Base-by-base conservation (phyloP, 2,888 invertebrate species). In the Dolichopus griseipennis region DNA sequence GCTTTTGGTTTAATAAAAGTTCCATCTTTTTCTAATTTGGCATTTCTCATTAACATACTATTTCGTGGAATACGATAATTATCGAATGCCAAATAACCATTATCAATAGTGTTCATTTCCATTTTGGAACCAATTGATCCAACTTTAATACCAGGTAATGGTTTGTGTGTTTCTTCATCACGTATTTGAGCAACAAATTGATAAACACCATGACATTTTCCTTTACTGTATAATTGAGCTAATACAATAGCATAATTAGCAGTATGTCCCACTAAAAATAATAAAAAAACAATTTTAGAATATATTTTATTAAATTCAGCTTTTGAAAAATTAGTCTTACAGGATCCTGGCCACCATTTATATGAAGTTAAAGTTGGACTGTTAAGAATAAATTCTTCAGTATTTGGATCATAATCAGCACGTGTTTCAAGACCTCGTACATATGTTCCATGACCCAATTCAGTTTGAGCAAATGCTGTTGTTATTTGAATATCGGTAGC, bases 271-370 rank as follows among this genome's bases (percentile, higher is more conserved):
- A 97, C 95, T 95, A 66, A 7, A 72, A 72, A 22, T 64, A 64
- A 20, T 37, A 37, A 37, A 37, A 37, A n/a, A 5, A 27, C 3
- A 27, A 27, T 27, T 27, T n/a, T n/a, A n/a, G n/a, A n/a, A n/a
- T n/a, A n/a, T n/a, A n/a, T n/a, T n/a, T n/a, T 20, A 27, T 66
- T 37, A 64, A 41, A 63, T 63, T 10, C 41, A 5, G 8, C 33
- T 15, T 37, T 65, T 27, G 3, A 27, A 12, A 37, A 37, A 37
- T 10, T 37, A 37, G 1, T 37, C 37, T 86, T 83, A 95, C 95
- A 84, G 78, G 92, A 92, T 22, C 96, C 97, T 21, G 96, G 95
- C 97, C 96, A 97, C 94, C 95, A 97, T 82, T 97, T 97, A 78
- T 91, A 92, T 0, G 96, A 87, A 0, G 94, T 91, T 15, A 95